Evolutionary conservation across 2,888 invertebrate genomes (phyloP).

Genomic region (Acleris literana): DNA sequence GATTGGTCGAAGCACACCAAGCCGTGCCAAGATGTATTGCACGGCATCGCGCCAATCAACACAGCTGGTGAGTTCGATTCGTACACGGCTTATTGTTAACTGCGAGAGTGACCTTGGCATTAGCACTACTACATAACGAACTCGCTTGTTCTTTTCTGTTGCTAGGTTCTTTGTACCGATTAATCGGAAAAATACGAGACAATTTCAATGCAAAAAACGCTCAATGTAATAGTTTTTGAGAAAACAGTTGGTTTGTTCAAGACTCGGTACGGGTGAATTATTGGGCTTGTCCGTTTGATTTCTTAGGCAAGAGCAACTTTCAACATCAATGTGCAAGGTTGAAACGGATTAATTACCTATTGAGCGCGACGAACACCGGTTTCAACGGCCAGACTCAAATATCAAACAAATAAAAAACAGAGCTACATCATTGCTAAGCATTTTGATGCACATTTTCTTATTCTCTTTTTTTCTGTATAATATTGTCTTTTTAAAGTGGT

Average conservation of each 20-base stretch:
- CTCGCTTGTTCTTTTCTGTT: conserved; percentile 14
- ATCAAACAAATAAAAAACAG: background rate
- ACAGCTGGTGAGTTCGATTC: conserved; percentile 61
- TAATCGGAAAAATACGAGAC: background rate
- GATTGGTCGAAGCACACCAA: conserved; percentile 87
- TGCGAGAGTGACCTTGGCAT: conserved; percentile 21
- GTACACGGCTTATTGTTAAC: conserved; percentile 3
- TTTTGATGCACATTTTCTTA: no score
- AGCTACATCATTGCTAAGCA: background rate
- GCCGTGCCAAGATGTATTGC: conserved; percentile 86
- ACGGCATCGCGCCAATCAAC: conserved; percentile 73
- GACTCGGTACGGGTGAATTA: background rate
- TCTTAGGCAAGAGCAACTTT: background rate
- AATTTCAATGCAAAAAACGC: background rate
- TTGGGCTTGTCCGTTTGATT: background rate
- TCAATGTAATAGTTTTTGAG: background rate
- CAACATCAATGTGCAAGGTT: conserved; percentile 7
- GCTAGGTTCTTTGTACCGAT: background rate
- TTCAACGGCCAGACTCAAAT: background rate
- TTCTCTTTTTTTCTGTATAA: no score
- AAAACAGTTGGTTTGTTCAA: no score
- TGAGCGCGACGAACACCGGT: background rate
- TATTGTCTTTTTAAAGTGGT: no score
- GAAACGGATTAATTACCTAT: background rate
- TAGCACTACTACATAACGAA: conserved; percentile 16